Conservation (phyloP, 2,888 invertebrate genomes). For the Lasioglossum oenotherae region DNA sequence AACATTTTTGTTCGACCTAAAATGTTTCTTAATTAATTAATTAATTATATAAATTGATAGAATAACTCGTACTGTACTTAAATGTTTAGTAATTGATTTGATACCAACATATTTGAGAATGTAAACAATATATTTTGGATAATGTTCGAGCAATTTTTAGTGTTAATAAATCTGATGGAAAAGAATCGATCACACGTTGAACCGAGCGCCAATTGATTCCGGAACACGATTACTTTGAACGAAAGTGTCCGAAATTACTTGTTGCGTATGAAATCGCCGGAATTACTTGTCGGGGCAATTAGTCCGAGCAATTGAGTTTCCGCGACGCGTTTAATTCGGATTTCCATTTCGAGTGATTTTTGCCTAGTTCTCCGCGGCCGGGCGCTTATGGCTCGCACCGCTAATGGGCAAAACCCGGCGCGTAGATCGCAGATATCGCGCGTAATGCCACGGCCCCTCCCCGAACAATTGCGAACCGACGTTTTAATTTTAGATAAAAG, state of each 20-base stretch:
- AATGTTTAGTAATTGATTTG: no score
- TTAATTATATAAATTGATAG: no score
- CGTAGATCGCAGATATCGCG: conserved; percentile 49
- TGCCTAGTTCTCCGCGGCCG: conserved; percentile 7
- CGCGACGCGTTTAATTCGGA: conserved; percentile 29
- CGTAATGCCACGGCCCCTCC: conserved; percentile 27
- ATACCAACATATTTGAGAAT: no score
- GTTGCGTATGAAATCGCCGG: conserved; percentile 7
- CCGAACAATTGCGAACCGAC: conserved; percentile 43
- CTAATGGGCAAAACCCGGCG: conserved; percentile 54
- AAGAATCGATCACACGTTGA: background rate
- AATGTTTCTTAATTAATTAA: no score
- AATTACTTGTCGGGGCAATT: conserved; percentile 31
- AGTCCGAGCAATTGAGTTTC: conserved; percentile 25
- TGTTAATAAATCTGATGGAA: background rate
- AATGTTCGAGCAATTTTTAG: no score
- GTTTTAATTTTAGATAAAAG: conserved; percentile 71
- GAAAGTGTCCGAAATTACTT: conserved; percentile 5
- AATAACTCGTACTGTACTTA: no score
- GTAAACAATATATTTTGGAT: no score
- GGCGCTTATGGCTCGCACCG: conserved; percentile 28
- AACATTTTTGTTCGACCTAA: no score
- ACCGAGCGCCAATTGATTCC: background rate
- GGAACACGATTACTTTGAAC: background rate
- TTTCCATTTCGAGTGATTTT: conserved; percentile 29